phyloP scores from a whole-genome alignment of 2,888 invertebrate genomes.

The Lepidocyrtinus sp. region DNA sequence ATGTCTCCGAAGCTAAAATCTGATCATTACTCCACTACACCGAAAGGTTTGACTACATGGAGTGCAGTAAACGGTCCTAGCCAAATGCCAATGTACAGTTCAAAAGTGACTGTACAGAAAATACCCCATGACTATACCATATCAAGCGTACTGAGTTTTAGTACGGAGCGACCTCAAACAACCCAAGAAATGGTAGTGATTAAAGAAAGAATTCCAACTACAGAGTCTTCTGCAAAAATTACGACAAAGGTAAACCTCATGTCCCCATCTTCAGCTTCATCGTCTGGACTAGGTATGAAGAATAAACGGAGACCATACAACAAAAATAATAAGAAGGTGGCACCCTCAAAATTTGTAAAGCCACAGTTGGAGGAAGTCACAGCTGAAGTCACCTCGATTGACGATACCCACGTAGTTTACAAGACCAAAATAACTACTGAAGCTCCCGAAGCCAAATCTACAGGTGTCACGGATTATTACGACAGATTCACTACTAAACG shows the following conservation, averaged over 20 bases:
- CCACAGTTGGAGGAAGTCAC: constrained; percentile 63
- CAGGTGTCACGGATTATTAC: constrained; percentile 35
- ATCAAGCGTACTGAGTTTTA: constrained; percentile 60
- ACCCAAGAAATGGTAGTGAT: constrained; percentile 59
- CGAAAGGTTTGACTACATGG: constrained; percentile 70
- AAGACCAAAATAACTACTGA: constrained; percentile 58
- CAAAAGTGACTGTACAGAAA: constrained; percentile 64
- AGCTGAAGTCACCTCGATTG: constrained; percentile 61
- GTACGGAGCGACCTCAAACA: constrained; percentile 53
- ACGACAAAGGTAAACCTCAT: constrained; percentile 38
- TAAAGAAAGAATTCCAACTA: constrained; percentile 49
- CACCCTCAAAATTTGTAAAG: constrained; percentile 65
- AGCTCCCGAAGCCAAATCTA: constrained; percentile 56
- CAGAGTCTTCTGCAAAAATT: constrained; percentile 45
- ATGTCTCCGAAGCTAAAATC: constrained; percentile 51
- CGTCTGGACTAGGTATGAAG: constrained; percentile 15
- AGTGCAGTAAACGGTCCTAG: constrained; percentile 62
- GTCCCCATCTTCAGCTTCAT: constrained; percentile 8
- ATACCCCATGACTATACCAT: constrained; percentile 63
- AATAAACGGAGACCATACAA: constrained; percentile 43
- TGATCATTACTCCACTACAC: constrained; percentile 63
- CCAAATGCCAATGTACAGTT: constrained; percentile 27
- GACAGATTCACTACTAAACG: constrained; percentile 57
- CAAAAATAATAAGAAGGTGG: constrained; percentile 59
- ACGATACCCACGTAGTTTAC: constrained; percentile 67